Base-by-base conservation (phyloP, 35 echinoderm and acorn worm genomes). In the Apostichopus californicus region DNA sequence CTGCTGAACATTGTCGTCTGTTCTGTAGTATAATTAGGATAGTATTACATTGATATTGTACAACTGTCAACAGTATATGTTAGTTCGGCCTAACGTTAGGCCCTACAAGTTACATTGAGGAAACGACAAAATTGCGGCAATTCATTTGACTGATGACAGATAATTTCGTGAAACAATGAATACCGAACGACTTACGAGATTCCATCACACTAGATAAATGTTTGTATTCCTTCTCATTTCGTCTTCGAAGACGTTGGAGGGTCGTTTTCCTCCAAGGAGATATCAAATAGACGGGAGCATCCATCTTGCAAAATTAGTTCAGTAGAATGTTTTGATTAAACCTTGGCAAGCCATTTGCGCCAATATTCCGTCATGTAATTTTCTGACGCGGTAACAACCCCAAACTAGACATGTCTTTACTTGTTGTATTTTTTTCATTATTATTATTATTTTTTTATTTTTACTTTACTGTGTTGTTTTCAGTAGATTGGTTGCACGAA, bases 151-250 rank as follows among this genome's bases (percentile, higher is more conserved):
- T 13, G 0, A 68, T 3, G 17, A 68, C 17, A 17, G 10, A 68
- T 17, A 10, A 68, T 68, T 4, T 13, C 10, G 8, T 17, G 64
- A 68, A 68, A 68, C 10, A 10, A 9, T 68, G 10, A 17, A 68
- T 9, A 68, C 64, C 10, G 15, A 17, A 73, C 14, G 28, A 92
- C 91, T 92, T 92, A 92, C 91, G 91, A 82, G 91, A 83, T 15
- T 92, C 91, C 17, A 92, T 18, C 14, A 92, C 15, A 46, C 23
- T 66, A 24, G 78, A 82, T 26, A 80, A 81, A 26, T 83, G 66
- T 13, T 58, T 53, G 6, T 79, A 60, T 83, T 92, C 91, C 9
- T 22, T 66, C 56, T 92, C 91, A 92, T 92, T 81, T 92, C 91
- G 77, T 18, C 13, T 92, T 66, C 81, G 77, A 5, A 92, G 64